phyloP scores from a whole-genome alignment of 2,888 invertebrate species.

The Torymus auratus region DNA sequence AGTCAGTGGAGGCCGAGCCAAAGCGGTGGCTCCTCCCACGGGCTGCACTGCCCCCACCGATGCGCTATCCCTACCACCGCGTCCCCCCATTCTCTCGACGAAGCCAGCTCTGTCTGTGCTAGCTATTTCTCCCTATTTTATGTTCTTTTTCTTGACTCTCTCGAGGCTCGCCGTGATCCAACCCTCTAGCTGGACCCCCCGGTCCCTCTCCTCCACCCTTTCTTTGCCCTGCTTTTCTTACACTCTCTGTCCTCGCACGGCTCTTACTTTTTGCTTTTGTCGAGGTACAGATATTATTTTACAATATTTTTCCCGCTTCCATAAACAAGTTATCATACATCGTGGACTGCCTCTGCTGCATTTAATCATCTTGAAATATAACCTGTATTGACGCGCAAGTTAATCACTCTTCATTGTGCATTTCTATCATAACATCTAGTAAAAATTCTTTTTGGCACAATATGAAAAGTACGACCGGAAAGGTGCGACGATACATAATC shows the following conservation, averaged over 20 bases:
- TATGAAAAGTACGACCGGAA: too few species aligned
- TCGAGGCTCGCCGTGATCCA: conserved; percentile 53
- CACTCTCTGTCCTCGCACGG: conserved; percentile 75
- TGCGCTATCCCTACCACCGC: neutral
- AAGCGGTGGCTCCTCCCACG: conserved; percentile 62
- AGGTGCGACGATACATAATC: too few species aligned
- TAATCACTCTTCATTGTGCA: too few species aligned
- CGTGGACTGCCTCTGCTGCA: conserved; percentile 34
- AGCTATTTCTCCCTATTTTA: conserved; percentile 61
- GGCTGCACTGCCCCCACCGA: neutral
- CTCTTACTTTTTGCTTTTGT: conserved; percentile 54
- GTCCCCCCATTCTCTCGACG: conserved; percentile 52
- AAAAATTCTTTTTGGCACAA: too few species aligned
- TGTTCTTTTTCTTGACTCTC: conserved; percentile 29
- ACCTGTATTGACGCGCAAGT: neutral
- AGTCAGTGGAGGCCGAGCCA: conserved; percentile 73
- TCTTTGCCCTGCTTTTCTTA: conserved; percentile 12
- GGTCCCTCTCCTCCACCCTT: neutral
- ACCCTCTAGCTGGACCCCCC: neutral
- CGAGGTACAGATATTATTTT: conserved; percentile 47
- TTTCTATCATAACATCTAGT: too few species aligned
- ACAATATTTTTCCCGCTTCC: conserved; percentile 40
- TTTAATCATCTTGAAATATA: conserved; percentile 6
- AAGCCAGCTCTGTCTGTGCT: neutral
- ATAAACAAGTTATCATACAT: conserved; percentile 47